Evolutionary conservation across 2,113 vertebrate species (phyloP), one percentile per base, ranked within the genome.

Genomic region (Gambusia affinis): DNA sequence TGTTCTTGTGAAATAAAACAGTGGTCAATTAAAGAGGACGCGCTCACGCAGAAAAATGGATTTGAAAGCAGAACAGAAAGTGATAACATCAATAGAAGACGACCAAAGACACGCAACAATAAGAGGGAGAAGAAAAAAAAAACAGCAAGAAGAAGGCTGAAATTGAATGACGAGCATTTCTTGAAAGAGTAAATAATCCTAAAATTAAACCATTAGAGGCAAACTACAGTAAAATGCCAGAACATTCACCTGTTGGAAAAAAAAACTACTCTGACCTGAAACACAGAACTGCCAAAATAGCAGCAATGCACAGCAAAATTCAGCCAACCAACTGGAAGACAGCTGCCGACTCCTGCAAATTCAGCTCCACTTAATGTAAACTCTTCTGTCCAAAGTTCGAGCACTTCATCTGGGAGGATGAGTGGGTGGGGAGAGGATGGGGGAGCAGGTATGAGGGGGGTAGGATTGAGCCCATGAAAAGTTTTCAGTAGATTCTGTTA

Each of bases 371-470:
- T 64, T 68, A 66, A 85, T 76, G 68, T 70, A 31, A 66, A 77
- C 73, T 69, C 67, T 68, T 82, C 78, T 12, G 75, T 84, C 83
- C 87, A 91, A 89, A 90, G 87, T 82, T 90, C 74, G 47, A 47
- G 8, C 29, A 29, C 29, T 70, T 72, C 57, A 66, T 63, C 39
- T 39, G 54, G 51, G 66, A 57, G 64, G 62, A 72, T 35, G 74
- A 79, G 80, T 70, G 74, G 64, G 85, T 60, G 15, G 35, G 15
- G 35, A 10, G 30, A 78, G 64, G 69, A 61, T 11, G 8, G 33
- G 12, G 35, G 10, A 35, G 80, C 64, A 63, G 47, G 35, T 11
- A 11, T 2, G 64, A 11, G 1, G 64, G 68, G 67, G 27, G 17
- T 17, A 8, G 33, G 12, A 35, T 33, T 51, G 4, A 54, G 22